Evolutionary conservation across 2,113 vertebrate genomes (phyloP).

Genomic region (Mugil cephalus): DNA sequence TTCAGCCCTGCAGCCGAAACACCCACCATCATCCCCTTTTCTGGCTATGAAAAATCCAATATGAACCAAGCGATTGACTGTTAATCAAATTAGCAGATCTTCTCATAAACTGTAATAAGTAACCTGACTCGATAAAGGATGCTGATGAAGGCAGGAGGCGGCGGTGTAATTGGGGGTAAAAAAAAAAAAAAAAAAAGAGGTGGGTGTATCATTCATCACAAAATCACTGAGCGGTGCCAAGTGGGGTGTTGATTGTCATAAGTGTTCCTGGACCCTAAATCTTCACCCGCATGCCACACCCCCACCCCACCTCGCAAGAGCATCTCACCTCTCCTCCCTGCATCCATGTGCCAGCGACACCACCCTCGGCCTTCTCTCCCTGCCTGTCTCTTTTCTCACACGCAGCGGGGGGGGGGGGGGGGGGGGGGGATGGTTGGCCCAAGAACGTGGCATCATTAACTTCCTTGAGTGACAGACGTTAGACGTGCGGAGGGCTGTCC

Average conservation of each 20-base stretch:
- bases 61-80: conserved; percentile 74
- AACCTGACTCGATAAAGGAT: conserved; percentile 89
- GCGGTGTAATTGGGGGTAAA: conserved; percentile 9
- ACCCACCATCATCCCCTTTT: conserved; percentile 25
- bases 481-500: conserved; percentile 83
- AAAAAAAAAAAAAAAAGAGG: conserved; percentile 22
- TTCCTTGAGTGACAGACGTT: conserved; percentile 88
- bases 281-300: conserved; percentile 8
- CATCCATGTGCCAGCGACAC: conserved; percentile 61
- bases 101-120: conserved; percentile 91
- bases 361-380: conserved; percentile 31
- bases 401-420: too few relatives aligned
- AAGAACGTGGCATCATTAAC: conserved; percentile 84
- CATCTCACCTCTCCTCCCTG: conserved; percentile 63
- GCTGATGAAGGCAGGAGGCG: conserved; percentile 44
- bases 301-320: conserved; percentile 33
- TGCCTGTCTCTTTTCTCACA: conserved; percentile 46
- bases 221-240: conserved; percentile 87
- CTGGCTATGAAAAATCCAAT: conserved; percentile 75
- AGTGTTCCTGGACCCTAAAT: conserved; percentile 81
- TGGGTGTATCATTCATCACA: conserved; percentile 55
- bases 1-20: conserved; percentile 71
- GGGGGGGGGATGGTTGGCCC: conserved; percentile 75
- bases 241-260: conserved; percentile 90
- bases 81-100: conserved; percentile 87